Evolutionary conservation across 2,113 vertebrate genomes (phyloP).

Genomic region (Crotalus viridis): DNA sequence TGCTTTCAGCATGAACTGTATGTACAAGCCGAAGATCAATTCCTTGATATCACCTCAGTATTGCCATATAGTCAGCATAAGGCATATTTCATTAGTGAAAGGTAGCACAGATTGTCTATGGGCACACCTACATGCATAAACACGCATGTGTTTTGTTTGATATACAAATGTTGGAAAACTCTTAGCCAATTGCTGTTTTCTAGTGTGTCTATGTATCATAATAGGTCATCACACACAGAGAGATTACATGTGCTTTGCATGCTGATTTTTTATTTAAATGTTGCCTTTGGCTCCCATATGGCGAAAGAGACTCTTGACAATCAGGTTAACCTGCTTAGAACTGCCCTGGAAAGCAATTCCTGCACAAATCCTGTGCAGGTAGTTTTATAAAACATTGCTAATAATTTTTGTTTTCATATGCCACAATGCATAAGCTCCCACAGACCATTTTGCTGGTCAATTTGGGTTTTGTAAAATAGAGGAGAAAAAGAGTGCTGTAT

Average conservation of each 20-base stretch:
- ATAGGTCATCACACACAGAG: background rate
- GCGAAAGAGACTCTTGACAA: background rate
- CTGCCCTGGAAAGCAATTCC: background rate
- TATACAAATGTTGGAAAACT: conserved; percentile 6
- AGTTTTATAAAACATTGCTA: background rate
- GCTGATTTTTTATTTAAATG: background rate
- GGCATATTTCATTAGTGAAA: background rate
- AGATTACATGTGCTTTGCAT: background rate
- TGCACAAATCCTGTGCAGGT: background rate
- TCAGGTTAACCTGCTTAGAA: background rate
- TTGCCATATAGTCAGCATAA: background rate
- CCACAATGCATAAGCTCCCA: background rate
- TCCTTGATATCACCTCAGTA: background rate
- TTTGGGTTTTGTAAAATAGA: background rate
- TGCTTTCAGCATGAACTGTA: background rate
- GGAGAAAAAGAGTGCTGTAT: background rate
- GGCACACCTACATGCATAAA: too few relatives aligned
- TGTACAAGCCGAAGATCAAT: background rate
- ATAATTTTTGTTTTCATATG: background rate
- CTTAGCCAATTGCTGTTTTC: background rate
- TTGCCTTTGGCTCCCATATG: background rate
- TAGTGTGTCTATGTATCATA: background rate
- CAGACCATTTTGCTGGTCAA: background rate
- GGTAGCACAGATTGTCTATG: background rate
- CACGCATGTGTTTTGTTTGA: background rate